These are phyloP conservation scores for Phaenicophaeus curvirostris DNA, from an alignment of 2,797 vertebrate genomes.

Conservation along the genomic window DNA sequence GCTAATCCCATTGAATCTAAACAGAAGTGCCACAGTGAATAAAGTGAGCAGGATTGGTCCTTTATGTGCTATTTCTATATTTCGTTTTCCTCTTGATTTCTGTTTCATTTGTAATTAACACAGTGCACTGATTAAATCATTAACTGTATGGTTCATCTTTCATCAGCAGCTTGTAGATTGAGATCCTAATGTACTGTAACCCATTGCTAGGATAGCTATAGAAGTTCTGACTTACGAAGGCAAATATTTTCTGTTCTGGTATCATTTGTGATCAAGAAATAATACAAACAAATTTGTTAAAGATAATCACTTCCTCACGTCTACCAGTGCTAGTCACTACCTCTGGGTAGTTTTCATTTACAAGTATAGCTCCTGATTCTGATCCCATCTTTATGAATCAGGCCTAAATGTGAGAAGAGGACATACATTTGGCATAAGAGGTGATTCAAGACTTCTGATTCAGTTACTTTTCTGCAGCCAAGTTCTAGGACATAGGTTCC, in stretches of 20 bases:
- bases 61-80: neutral
- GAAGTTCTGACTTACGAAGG: conserved; percentile 50
- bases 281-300: conserved; percentile 50
- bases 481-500: no score
- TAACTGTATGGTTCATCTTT: conserved; percentile 39
- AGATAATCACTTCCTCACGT: neutral
- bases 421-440: no score
- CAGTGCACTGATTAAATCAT: conserved; percentile 52
- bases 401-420: no score
- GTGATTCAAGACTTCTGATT: no score
- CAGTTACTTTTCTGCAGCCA: no score
- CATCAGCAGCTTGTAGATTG: conserved; percentile 25
- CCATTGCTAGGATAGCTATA: conserved; percentile 20
- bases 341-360: no score
- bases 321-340: neutral
- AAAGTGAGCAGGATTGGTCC: neutral
- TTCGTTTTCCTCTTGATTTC: conserved; percentile 38
- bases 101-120: conserved; percentile 54
- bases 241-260: conserved; percentile 56
- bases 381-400: no score
- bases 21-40: neutral
- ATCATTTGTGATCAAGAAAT: conserved; percentile 54
- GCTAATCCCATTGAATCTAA: neutral
- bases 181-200: conserved; percentile 49
- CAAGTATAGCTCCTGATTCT: no score